A percentile compares a stretch with the other conserved stretches of the same genome.
These are phyloP conservation scores for Pterostichus madidus DNA, from an alignment of 2,888 invertebrate genomes.

Conservation along the genomic window DNA sequence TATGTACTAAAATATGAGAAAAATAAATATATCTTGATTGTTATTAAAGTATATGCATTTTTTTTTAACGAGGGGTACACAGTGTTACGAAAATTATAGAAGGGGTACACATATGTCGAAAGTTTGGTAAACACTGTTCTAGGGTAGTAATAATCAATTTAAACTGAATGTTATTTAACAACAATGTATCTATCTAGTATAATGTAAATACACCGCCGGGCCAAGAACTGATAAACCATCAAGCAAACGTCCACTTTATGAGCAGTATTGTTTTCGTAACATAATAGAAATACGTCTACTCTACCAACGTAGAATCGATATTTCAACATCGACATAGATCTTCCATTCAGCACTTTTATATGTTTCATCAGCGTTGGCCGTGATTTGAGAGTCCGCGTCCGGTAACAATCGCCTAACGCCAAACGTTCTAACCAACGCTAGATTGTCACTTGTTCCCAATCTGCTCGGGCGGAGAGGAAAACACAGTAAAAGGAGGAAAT, in stretches of 20 bases:
- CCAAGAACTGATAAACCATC: neutral
- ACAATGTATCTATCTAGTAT: too few relatives aligned
- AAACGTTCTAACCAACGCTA: neutral
- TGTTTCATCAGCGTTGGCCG: conserved; percentile 35
- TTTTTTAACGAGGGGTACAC: too few relatives aligned
- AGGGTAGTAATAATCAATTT: too few relatives aligned
- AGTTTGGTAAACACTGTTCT: too few relatives aligned
- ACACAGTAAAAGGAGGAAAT: conserved; percentile 20
- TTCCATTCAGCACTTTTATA: conserved; percentile 32
- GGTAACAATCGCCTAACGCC: conserved; percentile 33
- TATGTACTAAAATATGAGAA: too few relatives aligned
- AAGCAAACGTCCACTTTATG: conserved; percentile 3
- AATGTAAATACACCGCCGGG: too few relatives aligned
- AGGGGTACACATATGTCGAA: too few relatives aligned
- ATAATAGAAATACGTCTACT: conserved; percentile 30
- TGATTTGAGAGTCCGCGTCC: conserved; percentile 1
- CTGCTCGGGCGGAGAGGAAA: neutral
- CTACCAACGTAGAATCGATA: conserved; percentile 27
- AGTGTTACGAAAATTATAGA: too few relatives aligned
- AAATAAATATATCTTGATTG: too few relatives aligned
- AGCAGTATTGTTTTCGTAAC: conserved; percentile 36
- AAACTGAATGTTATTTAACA: too few relatives aligned
- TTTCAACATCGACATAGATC: conserved; percentile 45
- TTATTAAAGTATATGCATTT: too few relatives aligned
- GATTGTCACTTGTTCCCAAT: conserved; percentile 25